Conservation (phyloP, 2,113 vertebrate genomes). For the Leucoraja erinaceus region DNA sequence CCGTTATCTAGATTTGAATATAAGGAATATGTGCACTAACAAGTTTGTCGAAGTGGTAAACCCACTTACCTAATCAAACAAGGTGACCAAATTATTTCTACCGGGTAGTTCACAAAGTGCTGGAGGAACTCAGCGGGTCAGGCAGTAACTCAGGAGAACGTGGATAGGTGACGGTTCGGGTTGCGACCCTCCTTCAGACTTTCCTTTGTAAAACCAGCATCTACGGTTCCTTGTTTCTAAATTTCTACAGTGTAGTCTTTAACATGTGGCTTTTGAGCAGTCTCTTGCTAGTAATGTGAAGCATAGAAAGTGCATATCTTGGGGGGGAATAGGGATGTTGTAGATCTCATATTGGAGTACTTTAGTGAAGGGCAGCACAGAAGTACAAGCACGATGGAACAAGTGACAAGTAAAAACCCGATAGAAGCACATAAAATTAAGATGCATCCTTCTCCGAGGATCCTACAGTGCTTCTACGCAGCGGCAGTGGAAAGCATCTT, state of each 20-base stretch:
- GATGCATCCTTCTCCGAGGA: too few species aligned
- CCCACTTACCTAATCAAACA: not conserved
- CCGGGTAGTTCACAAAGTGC: not conserved
- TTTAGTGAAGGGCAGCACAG: too few species aligned
- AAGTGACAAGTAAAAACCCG: too few species aligned
- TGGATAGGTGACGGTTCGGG: too few species aligned
- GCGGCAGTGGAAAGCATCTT: too few species aligned
- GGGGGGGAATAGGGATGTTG: not conserved
- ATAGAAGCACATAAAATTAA: too few species aligned
- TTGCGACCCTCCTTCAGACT: too few species aligned
- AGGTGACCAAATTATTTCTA: not conserved
- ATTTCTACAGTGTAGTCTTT: not conserved
- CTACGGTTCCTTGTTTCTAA: too few species aligned
- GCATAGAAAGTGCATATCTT: not conserved
- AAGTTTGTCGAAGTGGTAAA: not conserved
- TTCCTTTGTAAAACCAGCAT: too few species aligned
- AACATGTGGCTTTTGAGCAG: not conserved
- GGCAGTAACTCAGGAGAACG: too few species aligned
- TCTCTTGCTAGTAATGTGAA: not conserved
- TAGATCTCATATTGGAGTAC: not conserved
- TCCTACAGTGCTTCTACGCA: too few species aligned
- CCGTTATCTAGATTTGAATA: not conserved
- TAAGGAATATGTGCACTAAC: not conserved
- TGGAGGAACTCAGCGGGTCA: too few species aligned
- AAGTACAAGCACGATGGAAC: not conserved